Percentiles rank a stretch among this genome's conserved stretches.
Conservation (phyloP, 2,113 vertebrate species). For the Lampris incognitus region DNA sequence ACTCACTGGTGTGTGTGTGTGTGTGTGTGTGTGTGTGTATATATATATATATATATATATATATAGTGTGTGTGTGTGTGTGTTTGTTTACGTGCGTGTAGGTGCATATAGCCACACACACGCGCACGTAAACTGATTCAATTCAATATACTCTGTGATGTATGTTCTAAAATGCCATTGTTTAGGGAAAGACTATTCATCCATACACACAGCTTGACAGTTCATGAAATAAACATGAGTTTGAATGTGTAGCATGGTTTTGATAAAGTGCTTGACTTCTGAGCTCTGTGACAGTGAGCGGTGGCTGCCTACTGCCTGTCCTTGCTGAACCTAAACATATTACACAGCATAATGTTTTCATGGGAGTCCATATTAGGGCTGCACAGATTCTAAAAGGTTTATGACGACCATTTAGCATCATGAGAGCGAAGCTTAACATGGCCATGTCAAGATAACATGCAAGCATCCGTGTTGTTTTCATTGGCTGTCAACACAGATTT, state of each 20-base stretch:
- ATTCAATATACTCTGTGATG: slow-evolving; percentile 35
- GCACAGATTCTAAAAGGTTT: slow-evolving; percentile 82
- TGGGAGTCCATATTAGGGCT: slow-evolving; percentile 81
- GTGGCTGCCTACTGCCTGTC: slow-evolving; percentile 64
- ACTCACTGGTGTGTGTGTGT: too few relatives aligned
- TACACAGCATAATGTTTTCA: slow-evolving; percentile 78
- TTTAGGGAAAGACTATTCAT: slow-evolving; percentile 32
- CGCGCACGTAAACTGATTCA: slow-evolving; percentile 2
- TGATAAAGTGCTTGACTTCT: slow-evolving; percentile 51
- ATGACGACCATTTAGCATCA: slow-evolving; percentile 84
- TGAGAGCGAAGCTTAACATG: slow-evolving; percentile 82
- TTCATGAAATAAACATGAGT: slow-evolving; percentile 21
- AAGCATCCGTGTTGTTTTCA: slow-evolving; percentile 85
- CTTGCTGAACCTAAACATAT: slow-evolving; percentile 75
- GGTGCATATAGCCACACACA: too few relatives aligned
- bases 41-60: too few relatives aligned
- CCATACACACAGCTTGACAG: slow-evolving; percentile 59
- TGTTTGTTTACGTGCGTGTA: too few relatives aligned
- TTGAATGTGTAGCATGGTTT: slow-evolving; percentile 59
- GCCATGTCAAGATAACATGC: slow-evolving; percentile 87
- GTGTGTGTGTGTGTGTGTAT: too few relatives aligned
- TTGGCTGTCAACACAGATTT: slow-evolving; percentile 86
- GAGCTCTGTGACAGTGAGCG: slow-evolving; percentile 53
- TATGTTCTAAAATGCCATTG: slow-evolving; percentile 19
- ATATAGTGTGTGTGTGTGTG: too few relatives aligned